phyloP scores from a whole-genome alignment of 2,797 vertebrate species.

The Esox lucius region DNA sequence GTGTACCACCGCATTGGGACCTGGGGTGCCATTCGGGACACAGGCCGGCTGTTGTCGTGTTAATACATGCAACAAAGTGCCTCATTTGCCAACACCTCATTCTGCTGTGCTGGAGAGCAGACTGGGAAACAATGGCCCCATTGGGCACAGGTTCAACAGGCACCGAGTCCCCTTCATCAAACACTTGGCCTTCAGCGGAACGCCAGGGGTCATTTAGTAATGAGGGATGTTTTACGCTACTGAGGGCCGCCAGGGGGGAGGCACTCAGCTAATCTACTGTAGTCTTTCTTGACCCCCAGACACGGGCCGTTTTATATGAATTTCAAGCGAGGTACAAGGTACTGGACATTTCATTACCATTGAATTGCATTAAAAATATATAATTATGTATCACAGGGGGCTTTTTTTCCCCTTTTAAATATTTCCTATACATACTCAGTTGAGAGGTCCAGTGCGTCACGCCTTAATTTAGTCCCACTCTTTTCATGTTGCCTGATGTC shows the following conservation, averaged over 20 bases:
- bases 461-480: slow-evolving; percentile 8
- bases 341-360: background rate
- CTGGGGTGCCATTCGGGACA: background rate
- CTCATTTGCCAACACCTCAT: background rate
- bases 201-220: background rate
- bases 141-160: background rate
- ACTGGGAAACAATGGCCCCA: background rate
- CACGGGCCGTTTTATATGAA: background rate
- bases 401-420: background rate
- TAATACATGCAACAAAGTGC: background rate
- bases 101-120: background rate
- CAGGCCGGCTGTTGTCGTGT: background rate
- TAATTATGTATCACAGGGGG: background rate
- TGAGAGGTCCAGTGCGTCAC: background rate
- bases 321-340: background rate
- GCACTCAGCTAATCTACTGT: background rate
- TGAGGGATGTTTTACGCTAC: background rate
- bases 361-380: background rate
- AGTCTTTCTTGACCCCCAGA: background rate
- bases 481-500: slow-evolving; percentile 55
- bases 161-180: background rate
- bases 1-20: background rate
- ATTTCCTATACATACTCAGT: background rate
- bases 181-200: background rate
- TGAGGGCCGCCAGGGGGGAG: background rate